phyloP scores from a whole-genome alignment of 2,888 invertebrate genomes.

The Drosophila differens region DNA sequence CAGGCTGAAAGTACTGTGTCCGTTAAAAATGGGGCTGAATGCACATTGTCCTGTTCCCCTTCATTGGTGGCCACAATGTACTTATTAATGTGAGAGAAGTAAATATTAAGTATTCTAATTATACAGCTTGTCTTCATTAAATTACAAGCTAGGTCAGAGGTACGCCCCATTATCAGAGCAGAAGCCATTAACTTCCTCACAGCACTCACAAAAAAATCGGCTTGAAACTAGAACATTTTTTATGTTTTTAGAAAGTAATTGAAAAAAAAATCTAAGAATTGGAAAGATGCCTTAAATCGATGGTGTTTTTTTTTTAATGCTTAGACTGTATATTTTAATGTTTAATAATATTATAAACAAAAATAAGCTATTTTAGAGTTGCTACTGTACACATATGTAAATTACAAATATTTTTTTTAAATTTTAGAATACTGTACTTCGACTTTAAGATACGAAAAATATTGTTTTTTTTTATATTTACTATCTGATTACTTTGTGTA shows the following conservation, averaged over 20 bases:
- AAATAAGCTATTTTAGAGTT: background rate
- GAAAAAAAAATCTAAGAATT: too few species aligned
- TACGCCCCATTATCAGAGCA: background rate
- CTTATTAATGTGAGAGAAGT: conserved; percentile 8
- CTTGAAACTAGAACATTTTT: background rate
- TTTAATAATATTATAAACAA: background rate
- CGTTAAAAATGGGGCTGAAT: background rate
- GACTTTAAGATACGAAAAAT: background rate
- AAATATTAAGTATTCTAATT: conserved; percentile 31
- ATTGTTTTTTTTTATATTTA: background rate
- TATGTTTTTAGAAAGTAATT: background rate
- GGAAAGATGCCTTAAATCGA: background rate
- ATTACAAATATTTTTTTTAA: background rate
- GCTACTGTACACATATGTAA: background rate
- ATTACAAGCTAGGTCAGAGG: conserved; percentile 7
- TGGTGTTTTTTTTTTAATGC: too few species aligned
- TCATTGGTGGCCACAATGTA: conserved; percentile 11
- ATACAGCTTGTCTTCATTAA: conserved; percentile 17
- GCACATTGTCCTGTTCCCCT: conserved; percentile 11
- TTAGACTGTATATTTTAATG: too few species aligned
- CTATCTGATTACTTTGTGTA: background rate
- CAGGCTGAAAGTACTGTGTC: background rate
- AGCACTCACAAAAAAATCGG: background rate
- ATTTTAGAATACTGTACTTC: background rate
- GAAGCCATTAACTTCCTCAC: background rate